These are phyloP conservation scores for Stegostoma tigrinum DNA, from an alignment of 2,113 vertebrate genomes.

Conservation along the genomic window DNA sequence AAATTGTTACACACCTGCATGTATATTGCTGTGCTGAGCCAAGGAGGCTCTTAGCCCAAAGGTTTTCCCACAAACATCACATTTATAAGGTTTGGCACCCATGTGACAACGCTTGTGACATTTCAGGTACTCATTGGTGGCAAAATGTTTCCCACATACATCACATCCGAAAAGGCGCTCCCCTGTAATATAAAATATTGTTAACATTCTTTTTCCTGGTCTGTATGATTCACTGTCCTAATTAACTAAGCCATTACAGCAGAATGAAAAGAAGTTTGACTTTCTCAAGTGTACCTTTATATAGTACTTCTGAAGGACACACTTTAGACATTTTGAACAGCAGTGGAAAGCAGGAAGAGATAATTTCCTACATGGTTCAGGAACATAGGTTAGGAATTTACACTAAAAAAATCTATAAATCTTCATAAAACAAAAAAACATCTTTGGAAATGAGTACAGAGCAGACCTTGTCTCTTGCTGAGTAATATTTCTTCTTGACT, in stretches of 20 bases:
- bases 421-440: not conserved
- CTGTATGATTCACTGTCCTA: not conserved
- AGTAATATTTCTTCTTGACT: not conserved
- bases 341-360: not conserved
- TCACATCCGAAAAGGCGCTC: slow-evolving; percentile 53
- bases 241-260: not conserved
- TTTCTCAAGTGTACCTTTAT: not conserved
- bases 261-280: not conserved
- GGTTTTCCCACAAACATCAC: slow-evolving; percentile 47
- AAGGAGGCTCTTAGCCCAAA: slow-evolving; percentile 54
- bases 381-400: not conserved
- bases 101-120: slow-evolving; percentile 54
- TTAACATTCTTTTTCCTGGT: not conserved
- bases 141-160: slow-evolving; percentile 54
- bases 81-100: slow-evolving; percentile 54
- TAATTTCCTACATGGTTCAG: not conserved
- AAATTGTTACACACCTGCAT: slow-evolving; percentile 47
- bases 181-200: slow-evolving; percentile 43
- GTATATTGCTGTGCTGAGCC: slow-evolving; percentile 53
- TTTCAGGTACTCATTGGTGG: slow-evolving; percentile 55
- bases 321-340: not conserved
- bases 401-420: too few species aligned
- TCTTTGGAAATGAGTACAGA: not conserved
- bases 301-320: not conserved
- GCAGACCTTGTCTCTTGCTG: not conserved